Evolutionary conservation across 37 sponge, comb jelly and placozoan species (phyloP).

Genomic region (Halichondria panicea): DNA sequence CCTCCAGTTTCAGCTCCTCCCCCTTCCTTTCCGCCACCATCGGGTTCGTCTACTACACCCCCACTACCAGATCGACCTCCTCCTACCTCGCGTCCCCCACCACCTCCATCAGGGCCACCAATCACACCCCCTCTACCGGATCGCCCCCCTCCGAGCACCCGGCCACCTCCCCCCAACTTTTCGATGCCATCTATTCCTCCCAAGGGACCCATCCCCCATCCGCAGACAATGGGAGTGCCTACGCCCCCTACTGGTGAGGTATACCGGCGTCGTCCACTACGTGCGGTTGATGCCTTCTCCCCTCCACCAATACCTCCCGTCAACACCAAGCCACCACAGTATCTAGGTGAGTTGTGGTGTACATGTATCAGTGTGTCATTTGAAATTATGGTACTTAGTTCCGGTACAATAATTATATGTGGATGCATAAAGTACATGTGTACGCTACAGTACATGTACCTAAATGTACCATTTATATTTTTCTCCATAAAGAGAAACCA

Average conservation of each 20-base stretch:
- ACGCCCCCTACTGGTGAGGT: slow-evolving; percentile 22
- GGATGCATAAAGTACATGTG: too few species aligned
- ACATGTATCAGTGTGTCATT: too few species aligned
- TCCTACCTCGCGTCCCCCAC: slow-evolving; percentile 10
- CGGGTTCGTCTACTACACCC: neutral
- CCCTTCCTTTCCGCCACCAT: neutral
- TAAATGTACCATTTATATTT: too few species aligned
- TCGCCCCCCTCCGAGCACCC: too few species aligned
- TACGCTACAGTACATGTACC: too few species aligned
- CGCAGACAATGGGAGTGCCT: slow-evolving; percentile 4
- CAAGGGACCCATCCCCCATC: too few species aligned
- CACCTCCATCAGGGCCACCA: neutral
- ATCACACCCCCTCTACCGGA: neutral
- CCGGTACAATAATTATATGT: too few species aligned
- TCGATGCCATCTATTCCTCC: too few species aligned
- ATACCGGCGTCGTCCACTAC: slow-evolving; percentile 22
- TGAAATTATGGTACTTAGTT: too few species aligned
- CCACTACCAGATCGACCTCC: slow-evolving; percentile 11
- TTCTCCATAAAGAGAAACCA: too few species aligned
- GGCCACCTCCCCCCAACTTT: neutral
- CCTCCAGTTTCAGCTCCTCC: neutral
- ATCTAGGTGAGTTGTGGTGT: neutral
- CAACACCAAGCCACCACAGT: slow-evolving; percentile 13
- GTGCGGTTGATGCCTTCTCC: slow-evolving; percentile 32
- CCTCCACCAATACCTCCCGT: slow-evolving; percentile 49